Base-by-base conservation (phyloP, 2,797 vertebrate genomes). In the Pantherophis vulpinus region DNA sequence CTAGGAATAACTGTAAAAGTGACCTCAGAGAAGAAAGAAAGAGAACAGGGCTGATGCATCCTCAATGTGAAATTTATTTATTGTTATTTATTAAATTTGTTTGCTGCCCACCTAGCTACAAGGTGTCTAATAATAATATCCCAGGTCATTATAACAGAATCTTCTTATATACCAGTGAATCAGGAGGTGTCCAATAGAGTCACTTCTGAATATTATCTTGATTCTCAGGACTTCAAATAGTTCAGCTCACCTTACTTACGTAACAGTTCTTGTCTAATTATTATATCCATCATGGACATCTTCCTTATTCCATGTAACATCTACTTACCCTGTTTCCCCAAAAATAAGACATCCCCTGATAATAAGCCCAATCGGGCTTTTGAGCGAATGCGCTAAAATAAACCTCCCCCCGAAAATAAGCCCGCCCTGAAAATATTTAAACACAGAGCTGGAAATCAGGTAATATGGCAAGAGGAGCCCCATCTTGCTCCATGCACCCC, bases 1-100 rank as follows among this genome's bases (percentile, higher is more conserved):
- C 90, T 93, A 91, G 61, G 86, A 91, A 83, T 89, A 91, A 91
- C 63, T 63, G 90, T 91, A 93, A 93, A 93, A 89, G 70, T 89
- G 87, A 63, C 66, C 93, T 59, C 54, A 25, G 60, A 88, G 51
- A 56, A 91, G 13, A 42, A n/a, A 79, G 90, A 63, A 91, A 91
- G 87, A 14, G 32, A 88, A n/a, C 63, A 83, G 86, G 61, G 83
- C n/a, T 89, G 90, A 91, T 87, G 79, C 90, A 56, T 83, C 56
- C 79, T 88, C 51, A 11, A 16, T 88, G 56, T 91, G 70, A 23
- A 23, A 42, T 79, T 42, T 74, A 74, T 8, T 74, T 20, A 79
- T 79, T n/a, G 2, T 66, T 66, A 6, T n/a, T 66, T 66, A 66
- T n/a, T 66, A 66, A 66, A 66, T 66, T n/a, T 70, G 5, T 70